These are phyloP conservation scores for Cerastis leucographa DNA, from an alignment of 2,888 invertebrate species.

Conservation along the genomic window DNA sequence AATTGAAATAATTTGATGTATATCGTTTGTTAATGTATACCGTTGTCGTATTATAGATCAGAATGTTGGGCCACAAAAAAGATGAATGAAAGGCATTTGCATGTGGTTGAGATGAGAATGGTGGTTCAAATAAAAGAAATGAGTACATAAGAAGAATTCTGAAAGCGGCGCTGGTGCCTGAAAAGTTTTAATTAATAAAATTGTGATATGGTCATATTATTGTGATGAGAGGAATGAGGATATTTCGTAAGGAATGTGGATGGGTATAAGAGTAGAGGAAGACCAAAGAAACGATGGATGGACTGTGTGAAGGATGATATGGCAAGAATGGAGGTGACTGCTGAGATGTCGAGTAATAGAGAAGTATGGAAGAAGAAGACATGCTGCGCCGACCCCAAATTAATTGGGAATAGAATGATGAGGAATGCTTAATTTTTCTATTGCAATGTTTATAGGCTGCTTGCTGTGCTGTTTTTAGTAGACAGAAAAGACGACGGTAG, in stretches of 20 bases:
- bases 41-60: neutral
- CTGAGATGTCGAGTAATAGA: neutral
- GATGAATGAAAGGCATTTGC: neutral
- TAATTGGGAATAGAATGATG: neutral
- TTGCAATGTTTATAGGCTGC: neutral
- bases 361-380: neutral
- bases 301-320: neutral
- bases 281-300: neutral
- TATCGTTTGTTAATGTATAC: neutral
- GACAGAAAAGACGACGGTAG: neutral
- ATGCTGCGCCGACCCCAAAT: too few relatives aligned
- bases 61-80: neutral
- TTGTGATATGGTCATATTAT: neutral
- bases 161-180: neutral
- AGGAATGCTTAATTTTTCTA: neutral
- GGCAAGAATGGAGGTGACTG: neutral
- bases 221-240: neutral
- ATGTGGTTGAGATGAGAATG: neutral
- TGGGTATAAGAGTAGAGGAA: neutral
- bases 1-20: neutral
- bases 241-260: neutral
- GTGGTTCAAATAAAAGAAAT: neutral
- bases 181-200: neutral
- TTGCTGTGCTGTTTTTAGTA: neutral
- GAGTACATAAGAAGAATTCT: neutral